Evolutionary conservation across 2,888 invertebrate genomes (phyloP), one percentile per base, ranked within the genome.

Genomic region (Flexamia atlantica): DNA sequence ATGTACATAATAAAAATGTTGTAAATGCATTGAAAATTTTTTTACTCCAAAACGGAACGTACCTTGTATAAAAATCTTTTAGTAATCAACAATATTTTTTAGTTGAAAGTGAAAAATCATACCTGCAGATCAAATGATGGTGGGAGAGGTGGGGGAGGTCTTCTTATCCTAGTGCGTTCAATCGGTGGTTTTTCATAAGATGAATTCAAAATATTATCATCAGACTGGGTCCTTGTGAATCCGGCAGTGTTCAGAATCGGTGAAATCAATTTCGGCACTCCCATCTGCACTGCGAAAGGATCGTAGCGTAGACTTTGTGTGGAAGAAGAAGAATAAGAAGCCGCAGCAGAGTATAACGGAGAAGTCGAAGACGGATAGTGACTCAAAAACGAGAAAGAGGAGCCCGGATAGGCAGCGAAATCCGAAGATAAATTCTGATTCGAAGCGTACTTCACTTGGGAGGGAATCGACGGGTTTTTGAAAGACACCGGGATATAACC

Each of bases 141-240:
- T 12, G 91, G 93, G 0, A 93, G 92, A 7, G 92, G 93, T 28
- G 93, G 93, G 12, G 88, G 88, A 60, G 87, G 88, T 70, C 88
- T 87, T 23, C 87, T 86, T 50, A 87, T 87, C 64, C 85, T 87
- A 14, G 87, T 84, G 42, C 85, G 85, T 25, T 86, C 86, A 74
- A 85, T 12, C 82, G 85, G 14, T 28, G 68, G 84, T 64, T 88
- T 90, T 85, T 94, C 93, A 87, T 93, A 91, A 83, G 72, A 87
- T 76, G 93, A 93, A 88, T 94, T 95, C 86, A 96, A 91, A 88
- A 97, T 95, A 89, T 96, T 96, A 89, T 96, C 96, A 89, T 96
- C 95, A 81, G 96, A 96, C 89, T 95, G 93, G 4, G 96, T 94
- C 87, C 96, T 92, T 85, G 93, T 91, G 88, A 95, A 95, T 86